These are phyloP conservation scores for Cloeon dipterum DNA, from an alignment of 2,888 invertebrate genomes.

Conservation along the genomic window DNA sequence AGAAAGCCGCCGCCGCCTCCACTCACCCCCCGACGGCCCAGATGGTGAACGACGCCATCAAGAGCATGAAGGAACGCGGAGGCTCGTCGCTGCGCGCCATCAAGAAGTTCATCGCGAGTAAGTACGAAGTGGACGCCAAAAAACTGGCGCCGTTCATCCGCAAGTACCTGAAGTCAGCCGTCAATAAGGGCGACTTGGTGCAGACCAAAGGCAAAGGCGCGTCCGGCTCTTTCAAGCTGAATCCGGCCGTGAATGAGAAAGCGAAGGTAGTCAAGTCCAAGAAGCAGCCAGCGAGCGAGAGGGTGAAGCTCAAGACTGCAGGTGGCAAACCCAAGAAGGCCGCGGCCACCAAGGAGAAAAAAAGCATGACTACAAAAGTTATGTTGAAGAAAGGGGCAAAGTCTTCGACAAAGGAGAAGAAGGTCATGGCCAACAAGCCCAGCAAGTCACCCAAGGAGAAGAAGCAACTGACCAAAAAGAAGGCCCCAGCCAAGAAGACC, in stretches of 20 bases:
- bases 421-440: too few species aligned
- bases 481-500: not conserved
- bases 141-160: slow-evolving; percentile 32
- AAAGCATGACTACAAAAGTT: too few species aligned
- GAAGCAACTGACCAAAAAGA: not conserved
- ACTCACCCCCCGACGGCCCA: slow-evolving; percentile 24
- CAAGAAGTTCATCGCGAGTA: slow-evolving; percentile 34
- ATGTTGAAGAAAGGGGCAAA: too few species aligned
- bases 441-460: too few species aligned
- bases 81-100: too few species aligned
- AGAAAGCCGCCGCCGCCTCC: slow-evolving; percentile 13
- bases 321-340: too few species aligned
- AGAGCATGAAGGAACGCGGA: slow-evolving; percentile 26
- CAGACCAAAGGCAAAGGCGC: not conserved
- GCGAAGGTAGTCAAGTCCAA: not conserved
- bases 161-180: slow-evolving; percentile 29
- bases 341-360: too few species aligned
- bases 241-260: not conserved
- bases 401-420: not conserved
- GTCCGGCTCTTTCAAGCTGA: not conserved
- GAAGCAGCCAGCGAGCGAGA: not conserved
- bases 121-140: slow-evolving; percentile 32
- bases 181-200: slow-evolving; percentile 18
- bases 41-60: slow-evolving; percentile 33
- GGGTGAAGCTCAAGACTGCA: not conserved